Conservation (phyloP, 1,140 invertebrate genomes). For the Oryctes rhinoceros region DNA sequence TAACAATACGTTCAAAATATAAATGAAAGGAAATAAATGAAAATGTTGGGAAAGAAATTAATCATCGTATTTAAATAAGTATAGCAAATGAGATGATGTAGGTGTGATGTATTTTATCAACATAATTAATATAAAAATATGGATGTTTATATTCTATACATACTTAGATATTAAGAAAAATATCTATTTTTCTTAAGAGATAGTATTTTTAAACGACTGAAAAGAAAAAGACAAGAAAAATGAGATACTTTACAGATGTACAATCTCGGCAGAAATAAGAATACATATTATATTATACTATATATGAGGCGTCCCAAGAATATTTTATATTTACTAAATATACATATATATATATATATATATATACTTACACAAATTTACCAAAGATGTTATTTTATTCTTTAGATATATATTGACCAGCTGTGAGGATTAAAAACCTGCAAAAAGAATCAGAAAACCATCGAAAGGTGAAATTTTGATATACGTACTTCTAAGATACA, state of each 20-base stretch:
- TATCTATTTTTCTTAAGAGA: slow-evolving; percentile 1
- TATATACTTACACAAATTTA: slow-evolving; percentile 25
- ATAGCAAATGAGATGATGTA: neutral
- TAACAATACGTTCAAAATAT: slow-evolving; percentile 3
- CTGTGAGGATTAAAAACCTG: slow-evolving; percentile 6
- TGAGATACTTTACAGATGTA: slow-evolving; percentile 19
- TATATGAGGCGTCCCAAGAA: slow-evolving; percentile 16
- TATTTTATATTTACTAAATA: slow-evolving; percentile 20
- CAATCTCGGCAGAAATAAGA: slow-evolving; percentile 34
- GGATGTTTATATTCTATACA: slow-evolving; percentile 23
- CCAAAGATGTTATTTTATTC: slow-evolving; percentile 18
- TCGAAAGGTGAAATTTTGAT: neutral
- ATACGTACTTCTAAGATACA: neutral
- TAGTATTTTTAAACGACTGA: slow-evolving; percentile 18
- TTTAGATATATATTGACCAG: slow-evolving; percentile 27
- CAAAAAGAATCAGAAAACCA: slow-evolving; percentile 30
- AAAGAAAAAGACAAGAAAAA: slow-evolving; percentile 2
- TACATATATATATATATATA: neutral
- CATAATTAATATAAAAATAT: neutral
- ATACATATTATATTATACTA: slow-evolving; percentile 28
- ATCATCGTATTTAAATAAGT: slow-evolving; percentile 1
- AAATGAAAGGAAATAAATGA: neutral
- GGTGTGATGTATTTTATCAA: slow-evolving; percentile 22
- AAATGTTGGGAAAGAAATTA: neutral
- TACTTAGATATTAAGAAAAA: slow-evolving; percentile 28